A percentile compares a stretch with the other conserved stretches of the same genome.
These are phyloP conservation scores for Leucophenga maculata DNA, from an alignment of 2,888 invertebrate species.

Conservation along the genomic window DNA sequence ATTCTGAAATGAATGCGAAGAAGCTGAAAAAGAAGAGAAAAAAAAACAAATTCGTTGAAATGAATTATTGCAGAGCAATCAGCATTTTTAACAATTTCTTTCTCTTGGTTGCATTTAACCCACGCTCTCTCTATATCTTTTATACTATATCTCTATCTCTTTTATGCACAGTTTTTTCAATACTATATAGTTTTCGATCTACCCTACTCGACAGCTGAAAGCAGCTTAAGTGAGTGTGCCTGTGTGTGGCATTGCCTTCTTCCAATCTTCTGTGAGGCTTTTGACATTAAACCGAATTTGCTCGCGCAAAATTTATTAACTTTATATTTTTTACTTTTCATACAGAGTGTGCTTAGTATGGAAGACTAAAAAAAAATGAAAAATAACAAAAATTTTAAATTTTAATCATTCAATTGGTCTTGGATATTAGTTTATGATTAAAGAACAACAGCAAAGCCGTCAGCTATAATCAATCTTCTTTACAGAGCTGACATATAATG, in stretches of 20 bases:
- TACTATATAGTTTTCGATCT: background rate
- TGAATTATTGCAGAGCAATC: slow-evolving; percentile 24
- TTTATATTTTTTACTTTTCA: too few relatives aligned
- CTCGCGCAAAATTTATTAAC: too few relatives aligned
- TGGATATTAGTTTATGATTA: too few relatives aligned
- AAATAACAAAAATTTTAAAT: too few relatives aligned
- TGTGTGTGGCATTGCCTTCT: background rate
- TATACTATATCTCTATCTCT: background rate
- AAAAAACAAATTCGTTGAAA: slow-evolving; percentile 1
- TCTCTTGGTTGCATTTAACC: background rate
- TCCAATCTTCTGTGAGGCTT: too few relatives aligned
- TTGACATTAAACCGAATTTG: too few relatives aligned
- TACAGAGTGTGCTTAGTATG: too few relatives aligned
- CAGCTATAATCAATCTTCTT: too few relatives aligned
- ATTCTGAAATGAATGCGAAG: background rate
- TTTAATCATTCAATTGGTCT: too few relatives aligned
- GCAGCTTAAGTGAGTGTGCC: slow-evolving; percentile 1
- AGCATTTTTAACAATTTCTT: slow-evolving; percentile 13
- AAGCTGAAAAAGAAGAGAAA: background rate
- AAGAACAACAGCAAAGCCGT: too few relatives aligned
- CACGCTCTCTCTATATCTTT: background rate
- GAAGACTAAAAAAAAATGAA: too few relatives aligned
- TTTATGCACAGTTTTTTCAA: background rate
- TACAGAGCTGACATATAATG: too few relatives aligned
- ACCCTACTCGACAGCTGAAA: background rate